Evolutionary conservation across 2,113 vertebrate genomes (phyloP).

Genomic region (Nettapus auritus): DNA sequence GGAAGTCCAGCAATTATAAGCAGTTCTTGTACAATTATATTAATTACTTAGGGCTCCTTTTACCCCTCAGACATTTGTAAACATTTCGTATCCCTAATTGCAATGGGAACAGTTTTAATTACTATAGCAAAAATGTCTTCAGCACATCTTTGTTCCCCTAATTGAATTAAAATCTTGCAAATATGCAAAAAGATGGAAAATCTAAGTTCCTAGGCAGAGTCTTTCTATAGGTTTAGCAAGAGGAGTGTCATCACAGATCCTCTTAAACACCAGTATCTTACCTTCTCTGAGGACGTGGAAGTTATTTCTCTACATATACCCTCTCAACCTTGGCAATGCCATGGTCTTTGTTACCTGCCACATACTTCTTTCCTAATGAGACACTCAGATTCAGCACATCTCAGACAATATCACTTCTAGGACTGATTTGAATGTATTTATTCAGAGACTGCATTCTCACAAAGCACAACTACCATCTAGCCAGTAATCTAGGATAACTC

Average conservation of each 20-base stretch:
- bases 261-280: background rate
- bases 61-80: conserved; percentile 17
- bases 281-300: background rate
- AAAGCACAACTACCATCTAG: background rate
- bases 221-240: background rate
- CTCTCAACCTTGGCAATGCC: background rate
- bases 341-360: background rate
- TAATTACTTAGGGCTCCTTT: conserved; percentile 26
- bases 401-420: background rate
- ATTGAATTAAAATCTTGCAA: background rate
- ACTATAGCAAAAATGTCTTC: background rate
- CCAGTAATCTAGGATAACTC: background rate
- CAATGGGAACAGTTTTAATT: background rate
- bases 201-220: background rate
- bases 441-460: background rate
- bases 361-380: background rate
- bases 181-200: background rate
- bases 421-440: background rate
- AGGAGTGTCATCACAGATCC: background rate
- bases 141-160: background rate
- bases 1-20: conserved; percentile 19
- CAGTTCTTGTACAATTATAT: conserved; percentile 15
- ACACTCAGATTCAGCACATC: background rate
- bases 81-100: background rate
- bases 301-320: background rate